Evolutionary conservation across 2,888 invertebrate species (phyloP).

Genomic region (Noctua comes): DNA sequence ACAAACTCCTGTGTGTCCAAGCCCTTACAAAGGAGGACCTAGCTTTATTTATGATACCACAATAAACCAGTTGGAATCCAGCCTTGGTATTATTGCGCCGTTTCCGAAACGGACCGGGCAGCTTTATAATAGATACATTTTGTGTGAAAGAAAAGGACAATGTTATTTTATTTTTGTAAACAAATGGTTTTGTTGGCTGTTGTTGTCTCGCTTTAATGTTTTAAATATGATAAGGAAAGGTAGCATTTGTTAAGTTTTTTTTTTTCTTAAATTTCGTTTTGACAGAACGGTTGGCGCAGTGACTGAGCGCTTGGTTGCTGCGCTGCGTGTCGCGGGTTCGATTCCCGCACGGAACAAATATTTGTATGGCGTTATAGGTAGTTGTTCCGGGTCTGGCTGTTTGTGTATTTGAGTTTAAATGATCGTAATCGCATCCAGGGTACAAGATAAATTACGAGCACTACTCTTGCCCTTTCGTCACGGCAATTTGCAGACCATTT

Average conservation of each 20-base stretch:
- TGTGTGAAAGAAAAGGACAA: conserved; percentile 15
- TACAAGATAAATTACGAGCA: background rate
- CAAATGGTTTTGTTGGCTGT: background rate
- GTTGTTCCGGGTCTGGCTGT: background rate
- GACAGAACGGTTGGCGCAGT: background rate
- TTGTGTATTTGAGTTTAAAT: background rate
- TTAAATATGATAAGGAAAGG: background rate
- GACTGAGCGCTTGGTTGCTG: background rate
- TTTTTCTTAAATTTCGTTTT: background rate
- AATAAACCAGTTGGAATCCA: conserved; percentile 61
- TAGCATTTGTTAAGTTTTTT: background rate
- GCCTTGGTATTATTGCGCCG: conserved; percentile 55
- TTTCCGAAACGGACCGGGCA: conserved; percentile 51
- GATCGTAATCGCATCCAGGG: background rate
- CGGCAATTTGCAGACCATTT: background rate
- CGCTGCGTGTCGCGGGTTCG: background rate
- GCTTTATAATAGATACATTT: conserved; percentile 27
- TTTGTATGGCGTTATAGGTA: background rate
- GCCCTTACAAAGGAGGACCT: conserved; percentile 38
- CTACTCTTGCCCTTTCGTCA: background rate
- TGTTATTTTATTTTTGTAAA: conserved; percentile 17
- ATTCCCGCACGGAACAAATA: background rate
- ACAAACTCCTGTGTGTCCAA: background rate
- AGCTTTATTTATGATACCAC: conserved; percentile 55
- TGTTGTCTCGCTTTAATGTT: background rate